These are phyloP conservation scores for Mimumesa dahlbomi DNA, from an alignment of 2,888 invertebrate species.

Conservation along the genomic window DNA sequence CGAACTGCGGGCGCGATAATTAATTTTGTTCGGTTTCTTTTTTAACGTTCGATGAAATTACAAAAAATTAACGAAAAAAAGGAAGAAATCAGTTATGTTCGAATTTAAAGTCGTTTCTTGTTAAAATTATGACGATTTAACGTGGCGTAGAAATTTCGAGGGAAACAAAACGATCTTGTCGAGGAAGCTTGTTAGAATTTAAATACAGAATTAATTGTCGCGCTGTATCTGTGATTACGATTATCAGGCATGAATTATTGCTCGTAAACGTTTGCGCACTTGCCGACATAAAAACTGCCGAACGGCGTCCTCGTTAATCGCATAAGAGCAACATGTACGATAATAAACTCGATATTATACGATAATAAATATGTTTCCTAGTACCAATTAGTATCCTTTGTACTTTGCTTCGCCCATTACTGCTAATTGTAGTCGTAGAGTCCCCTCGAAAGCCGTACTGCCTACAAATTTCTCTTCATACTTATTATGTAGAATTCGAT, in stretches of 20 bases:
- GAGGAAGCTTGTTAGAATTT: background rate
- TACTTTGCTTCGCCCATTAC: slow-evolving; percentile 63
- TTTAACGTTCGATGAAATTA: too few species aligned
- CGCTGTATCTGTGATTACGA: slow-evolving; percentile 55
- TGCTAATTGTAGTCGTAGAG: slow-evolving; percentile 51
- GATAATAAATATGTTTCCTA: slow-evolving; percentile 77
- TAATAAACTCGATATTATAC: slow-evolving; percentile 68
- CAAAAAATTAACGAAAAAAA: too few species aligned
- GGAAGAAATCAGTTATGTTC: too few species aligned
- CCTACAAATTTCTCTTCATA: background rate
- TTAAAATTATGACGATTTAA: too few species aligned
- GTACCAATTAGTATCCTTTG: slow-evolving; percentile 67
- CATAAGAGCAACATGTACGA: slow-evolving; percentile 72
- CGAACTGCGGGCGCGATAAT: slow-evolving; percentile 39
- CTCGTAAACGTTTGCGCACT: slow-evolving; percentile 52
- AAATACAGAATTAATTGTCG: slow-evolving; percentile 32
- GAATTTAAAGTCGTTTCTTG: too few species aligned
- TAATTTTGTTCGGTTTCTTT: slow-evolving; percentile 8
- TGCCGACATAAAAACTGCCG: slow-evolving; percentile 36
- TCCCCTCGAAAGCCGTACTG: background rate
- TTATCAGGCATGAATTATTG: slow-evolving; percentile 48
- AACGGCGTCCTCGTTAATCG: slow-evolving; percentile 54
- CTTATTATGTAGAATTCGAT: background rate
- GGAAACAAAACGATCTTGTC: too few species aligned
- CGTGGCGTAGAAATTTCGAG: too few species aligned